Conservation (phyloP, 1,140 invertebrate species). For the Oscheius sp. region DNA sequence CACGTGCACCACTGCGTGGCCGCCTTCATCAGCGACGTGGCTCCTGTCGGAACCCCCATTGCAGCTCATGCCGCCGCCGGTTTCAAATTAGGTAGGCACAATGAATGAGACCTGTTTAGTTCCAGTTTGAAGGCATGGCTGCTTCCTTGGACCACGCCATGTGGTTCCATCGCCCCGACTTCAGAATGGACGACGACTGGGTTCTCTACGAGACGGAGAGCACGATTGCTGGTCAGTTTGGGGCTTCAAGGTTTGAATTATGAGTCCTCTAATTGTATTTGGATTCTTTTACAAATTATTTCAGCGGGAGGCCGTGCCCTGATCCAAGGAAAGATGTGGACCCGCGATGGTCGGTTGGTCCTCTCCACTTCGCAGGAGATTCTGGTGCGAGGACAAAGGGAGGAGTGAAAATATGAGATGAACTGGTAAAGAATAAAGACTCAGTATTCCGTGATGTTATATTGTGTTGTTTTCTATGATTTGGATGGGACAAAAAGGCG, state of each 20-base stretch:
- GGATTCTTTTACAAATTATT: neutral
- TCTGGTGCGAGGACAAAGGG: slow-evolving; percentile 29
- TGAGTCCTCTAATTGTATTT: neutral
- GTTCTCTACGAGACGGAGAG: slow-evolving; percentile 17
- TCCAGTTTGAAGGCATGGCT: slow-evolving; percentile 16
- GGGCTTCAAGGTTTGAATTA: neutral
- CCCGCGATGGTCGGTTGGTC: slow-evolving; percentile 37
- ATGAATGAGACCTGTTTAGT: neutral
- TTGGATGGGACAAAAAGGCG: no score
- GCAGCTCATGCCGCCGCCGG: slow-evolving; percentile 9
- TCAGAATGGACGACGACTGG: slow-evolving; percentile 17
- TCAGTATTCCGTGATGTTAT: no score
- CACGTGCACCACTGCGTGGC: slow-evolving; percentile 22
- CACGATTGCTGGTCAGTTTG: slow-evolving; percentile 11
- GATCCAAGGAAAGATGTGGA: slow-evolving; percentile 47
- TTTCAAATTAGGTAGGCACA: neutral
- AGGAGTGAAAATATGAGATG: neutral
- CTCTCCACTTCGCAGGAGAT: slow-evolving; percentile 44
- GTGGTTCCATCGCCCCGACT: slow-evolving; percentile 20
- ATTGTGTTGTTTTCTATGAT: no score
- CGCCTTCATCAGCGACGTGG: slow-evolving; percentile 13
- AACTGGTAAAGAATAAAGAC: no score
- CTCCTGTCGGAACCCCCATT: slow-evolving; percentile 14
- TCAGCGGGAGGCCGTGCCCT: slow-evolving; percentile 36
- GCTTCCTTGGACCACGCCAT: slow-evolving; percentile 23